A percentile compares a stretch with the other conserved stretches of the same genome.
Conservation (phyloP, 2,113 vertebrate genomes). For the Thamnophis sirtalis region DNA sequence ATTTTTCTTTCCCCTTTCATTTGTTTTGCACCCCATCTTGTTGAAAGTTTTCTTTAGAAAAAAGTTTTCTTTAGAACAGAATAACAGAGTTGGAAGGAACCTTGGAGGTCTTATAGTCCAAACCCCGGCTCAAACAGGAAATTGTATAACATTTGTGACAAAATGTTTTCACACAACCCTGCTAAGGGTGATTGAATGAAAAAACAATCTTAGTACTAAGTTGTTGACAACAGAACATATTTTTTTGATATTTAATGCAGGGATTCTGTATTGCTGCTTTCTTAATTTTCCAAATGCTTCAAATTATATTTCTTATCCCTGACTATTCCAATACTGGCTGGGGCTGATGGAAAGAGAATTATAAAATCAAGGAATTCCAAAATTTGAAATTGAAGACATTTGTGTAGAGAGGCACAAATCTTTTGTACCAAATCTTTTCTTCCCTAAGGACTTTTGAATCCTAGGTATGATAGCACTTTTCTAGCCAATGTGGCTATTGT, state of each 20-base stretch:
- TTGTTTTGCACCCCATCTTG: background rate
- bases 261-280: background rate
- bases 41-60: background rate
- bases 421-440: background rate
- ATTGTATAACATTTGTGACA: background rate
- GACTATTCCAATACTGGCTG: background rate
- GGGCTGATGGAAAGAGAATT: background rate
- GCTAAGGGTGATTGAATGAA: background rate
- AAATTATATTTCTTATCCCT: background rate
- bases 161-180: background rate
- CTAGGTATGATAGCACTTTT: background rate
- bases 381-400: background rate
- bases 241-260: background rate
- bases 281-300: background rate
- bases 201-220: background rate
- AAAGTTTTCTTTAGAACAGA: background rate
- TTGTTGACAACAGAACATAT: background rate
- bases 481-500: background rate
- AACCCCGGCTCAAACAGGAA: background rate
- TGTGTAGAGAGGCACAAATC: background rate
- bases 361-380: background rate
- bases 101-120: background rate
- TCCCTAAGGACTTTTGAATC: background rate
- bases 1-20: background rate
- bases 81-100: background rate